Evolutionary conservation across 2,888 invertebrate species (phyloP).

Genomic region (Trypoxylon attenuatum): DNA sequence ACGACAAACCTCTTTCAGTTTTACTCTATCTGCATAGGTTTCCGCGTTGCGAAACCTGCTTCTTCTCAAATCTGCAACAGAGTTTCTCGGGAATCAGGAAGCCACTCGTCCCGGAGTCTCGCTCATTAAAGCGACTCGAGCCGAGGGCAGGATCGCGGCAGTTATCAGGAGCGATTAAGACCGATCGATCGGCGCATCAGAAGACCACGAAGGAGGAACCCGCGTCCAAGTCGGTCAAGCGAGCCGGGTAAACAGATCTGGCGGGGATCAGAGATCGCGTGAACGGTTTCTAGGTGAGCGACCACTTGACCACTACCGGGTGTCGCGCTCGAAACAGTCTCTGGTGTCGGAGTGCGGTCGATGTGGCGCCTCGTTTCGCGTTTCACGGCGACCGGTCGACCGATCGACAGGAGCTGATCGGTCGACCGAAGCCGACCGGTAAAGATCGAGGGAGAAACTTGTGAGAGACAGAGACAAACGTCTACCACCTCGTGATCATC

Average conservation of each 20-base stretch:
- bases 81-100: too few relatives aligned
- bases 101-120: neutral
- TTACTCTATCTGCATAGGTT: too few relatives aligned
- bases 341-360: slow-evolving; percentile 59
- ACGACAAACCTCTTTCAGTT: too few relatives aligned
- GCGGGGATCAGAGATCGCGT: slow-evolving; percentile 56
- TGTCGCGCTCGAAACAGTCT: slow-evolving; percentile 61
- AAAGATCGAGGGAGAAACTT: neutral
- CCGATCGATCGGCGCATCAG: slow-evolving; percentile 28
- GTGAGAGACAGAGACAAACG: neutral
- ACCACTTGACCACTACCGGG: slow-evolving; percentile 65
- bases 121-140: neutral
- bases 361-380: slow-evolving; percentile 56
- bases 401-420: neutral
- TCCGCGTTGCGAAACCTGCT: too few relatives aligned
- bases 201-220: too few relatives aligned
- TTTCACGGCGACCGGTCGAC: slow-evolving; percentile 44
- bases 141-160: neutral
- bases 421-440: slow-evolving; percentile 17
- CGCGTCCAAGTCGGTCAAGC: slow-evolving; percentile 47
- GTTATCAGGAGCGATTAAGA: slow-evolving; percentile 11
- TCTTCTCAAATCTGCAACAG: too few relatives aligned
- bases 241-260: slow-evolving; percentile 53
- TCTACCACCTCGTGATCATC: too few relatives aligned
- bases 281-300: slow-evolving; percentile 68